Base-by-base conservation (phyloP, 2,113 vertebrate genomes). In the Rana temporaria region DNA sequence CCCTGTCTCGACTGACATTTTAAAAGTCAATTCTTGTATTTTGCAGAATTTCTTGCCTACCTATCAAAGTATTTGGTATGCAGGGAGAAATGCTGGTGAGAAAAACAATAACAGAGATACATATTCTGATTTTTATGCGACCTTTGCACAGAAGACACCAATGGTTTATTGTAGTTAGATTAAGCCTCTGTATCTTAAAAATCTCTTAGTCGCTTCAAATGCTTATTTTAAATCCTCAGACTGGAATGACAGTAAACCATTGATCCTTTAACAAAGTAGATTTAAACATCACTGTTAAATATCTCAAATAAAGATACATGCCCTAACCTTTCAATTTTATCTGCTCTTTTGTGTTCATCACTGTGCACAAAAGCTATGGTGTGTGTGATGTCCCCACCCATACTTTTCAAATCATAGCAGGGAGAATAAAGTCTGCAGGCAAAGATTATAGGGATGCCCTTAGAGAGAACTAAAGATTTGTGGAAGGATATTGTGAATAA, bases 41-140 rank as follows among this genome's bases (percentile, higher is more conserved):
- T 59, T 59, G 20, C 55, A 74, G 71, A 74, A 59, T 74, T 59
- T 59, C 71, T 56, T 59, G 71, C 71, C 26, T 74, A 59, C 55
- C 74, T 48, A 62, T 77, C 74, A 77, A 63, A 64, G 38, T 64
- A 34, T 59, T 68, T 70, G 78, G 53, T 59, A 69, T 68, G 55
- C 66, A 24, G 15, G 52, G 65, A 18, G 32, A n/a, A 66, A 57
- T 67, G 26, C 77, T 67, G 26, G 77, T 66, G 53, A 75, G 56
- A 60, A 79, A 78, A 79, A 68, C 78, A 79, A 68, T 79, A 79
- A 79, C 24, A 79, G 64, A 69, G 78, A 79, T 68, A 79, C 65
- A 79, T 79, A 79, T 79, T 69, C 78, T 67, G 53, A 67, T 59
- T 68, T 69, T 38, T 17, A 30, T 34, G n/a, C 69, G 65, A 69